Evolutionary conservation across 2,888 invertebrate genomes (phyloP), one percentile per base, ranked within the genome.

Genomic region (Euspilapteryx auroguttella): DNA sequence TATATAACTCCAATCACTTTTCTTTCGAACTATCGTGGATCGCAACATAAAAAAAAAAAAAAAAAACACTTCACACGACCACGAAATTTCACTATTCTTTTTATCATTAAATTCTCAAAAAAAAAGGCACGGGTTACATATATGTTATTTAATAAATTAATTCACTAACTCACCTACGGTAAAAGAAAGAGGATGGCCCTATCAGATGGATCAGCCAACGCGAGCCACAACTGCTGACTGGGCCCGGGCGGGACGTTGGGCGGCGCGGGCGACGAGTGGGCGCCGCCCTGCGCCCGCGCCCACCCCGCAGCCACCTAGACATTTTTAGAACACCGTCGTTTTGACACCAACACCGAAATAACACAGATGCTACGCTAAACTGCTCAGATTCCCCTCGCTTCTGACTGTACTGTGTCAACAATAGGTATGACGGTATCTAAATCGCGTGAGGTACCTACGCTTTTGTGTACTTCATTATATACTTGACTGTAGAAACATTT

Each of bases 121-220:
- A n/a, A n/a, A n/a, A n/a, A n/a, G n/a, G n/a, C n/a, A n/a, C n/a
- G n/a, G n/a, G n/a, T n/a, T n/a, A n/a, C n/a, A n/a, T n/a, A n/a
- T 27, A 10, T n/a, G 21, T 27, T 20, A 27, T 4, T 24, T 12
- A 12, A 7, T 24, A 12, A 6, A 36, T 34, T 40, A 45, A 43
- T 43, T 49, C 55, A 55, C 59, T 44, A 51, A 73, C 73, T 75
- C 71, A 75, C 75, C 75, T 68, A 73, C 54, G 54, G 51, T 42
- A 66, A 34, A 58, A 61, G 65, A 71, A 66, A 66, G 64, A 56
- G 51, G 69, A 61, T 66, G 71, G 75, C 73, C 71, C 75, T 71
- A 69, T 47, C 45, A 49, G 76, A 73, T 75, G 76, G 83, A 85
- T 85, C 83, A 84, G 79, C 79, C 76, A 71, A 71, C 75, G 68